Percentiles rank a stretch among this genome's conserved stretches.
phyloP scores from a whole-genome alignment of 2,888 invertebrate species.

The Ligdia adustata region DNA sequence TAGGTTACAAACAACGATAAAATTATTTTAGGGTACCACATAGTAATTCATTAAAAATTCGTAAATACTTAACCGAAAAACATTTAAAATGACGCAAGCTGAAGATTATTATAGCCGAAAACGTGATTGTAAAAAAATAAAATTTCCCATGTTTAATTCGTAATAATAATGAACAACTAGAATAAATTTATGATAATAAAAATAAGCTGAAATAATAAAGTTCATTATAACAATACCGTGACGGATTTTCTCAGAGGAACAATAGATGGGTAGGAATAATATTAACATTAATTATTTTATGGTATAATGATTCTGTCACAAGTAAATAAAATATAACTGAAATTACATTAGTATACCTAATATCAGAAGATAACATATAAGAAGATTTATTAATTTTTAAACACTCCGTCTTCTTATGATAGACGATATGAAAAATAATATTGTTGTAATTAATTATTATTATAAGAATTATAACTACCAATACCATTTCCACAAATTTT shows the following conservation, averaged over 20 bases:
- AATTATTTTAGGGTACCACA: too few species aligned
- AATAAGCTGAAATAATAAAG: conserved; percentile 14
- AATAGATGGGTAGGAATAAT: conserved; percentile 16
- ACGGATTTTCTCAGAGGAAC: conserved; percentile 16
- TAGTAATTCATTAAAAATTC: too few species aligned
- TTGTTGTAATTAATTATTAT: too few species aligned
- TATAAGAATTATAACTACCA: too few species aligned
- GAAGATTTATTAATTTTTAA: too few species aligned
- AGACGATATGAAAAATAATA: too few species aligned
- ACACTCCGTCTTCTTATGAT: too few species aligned
- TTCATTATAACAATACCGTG: conserved; percentile 11
- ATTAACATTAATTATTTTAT: conserved; percentile 13
- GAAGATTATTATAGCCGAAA: not conserved
- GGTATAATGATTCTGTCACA: not conserved
- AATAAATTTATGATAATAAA: conserved; percentile 2
- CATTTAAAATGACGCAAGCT: conserved; percentile 2
- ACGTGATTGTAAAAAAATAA: conserved; percentile 6
- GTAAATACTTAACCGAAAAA: not conserved
- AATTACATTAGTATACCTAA: too few species aligned
- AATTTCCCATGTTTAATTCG: conserved; percentile 15
- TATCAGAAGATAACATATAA: too few species aligned
- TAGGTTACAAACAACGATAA: too few species aligned
- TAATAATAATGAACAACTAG: conserved; percentile 7
- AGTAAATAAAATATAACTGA: not conserved
- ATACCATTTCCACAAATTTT: too few species aligned